Conservation (phyloP, 2,888 invertebrate species). For the Lepidocyrtinus sp. region DNA sequence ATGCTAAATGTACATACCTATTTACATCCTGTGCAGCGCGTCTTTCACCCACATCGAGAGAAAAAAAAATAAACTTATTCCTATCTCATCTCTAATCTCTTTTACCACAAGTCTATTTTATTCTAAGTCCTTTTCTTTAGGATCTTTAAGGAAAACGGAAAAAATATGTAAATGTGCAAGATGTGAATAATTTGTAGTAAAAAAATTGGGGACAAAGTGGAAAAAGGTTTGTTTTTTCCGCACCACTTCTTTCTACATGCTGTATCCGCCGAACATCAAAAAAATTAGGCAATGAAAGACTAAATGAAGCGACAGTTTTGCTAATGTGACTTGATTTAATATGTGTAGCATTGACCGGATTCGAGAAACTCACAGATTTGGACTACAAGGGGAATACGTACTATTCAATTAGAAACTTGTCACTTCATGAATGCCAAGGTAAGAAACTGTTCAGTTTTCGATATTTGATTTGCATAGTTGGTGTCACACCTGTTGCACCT, state of each 20-base stretch:
- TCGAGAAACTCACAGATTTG: conserved; percentile 93
- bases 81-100: no score
- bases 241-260: conserved; percentile 50
- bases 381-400: conserved; percentile 93
- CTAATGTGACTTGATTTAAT: background rate
- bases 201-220: conserved; percentile 45
- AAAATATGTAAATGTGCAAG: background rate
- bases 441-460: no score
- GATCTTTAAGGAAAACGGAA: no score
- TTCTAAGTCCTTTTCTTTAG: background rate
- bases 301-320: background rate
- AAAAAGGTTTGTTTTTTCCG: conserved; percentile 26
- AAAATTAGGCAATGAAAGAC: background rate
- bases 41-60: no score
- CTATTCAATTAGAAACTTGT: conserved; percentile 92
- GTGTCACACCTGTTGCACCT: no score
- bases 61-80: no score
- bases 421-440: conserved; percentile 93
- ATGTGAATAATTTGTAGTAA: conserved; percentile 52
- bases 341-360: conserved; percentile 88
- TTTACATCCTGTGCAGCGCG: no score
- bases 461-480: no score
- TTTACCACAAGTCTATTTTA: no score
- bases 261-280: conserved; percentile 20
- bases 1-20: no score